Base-by-base conservation (phyloP, 2,113 vertebrate genomes). In the Chlorodrepanis virens region DNA sequence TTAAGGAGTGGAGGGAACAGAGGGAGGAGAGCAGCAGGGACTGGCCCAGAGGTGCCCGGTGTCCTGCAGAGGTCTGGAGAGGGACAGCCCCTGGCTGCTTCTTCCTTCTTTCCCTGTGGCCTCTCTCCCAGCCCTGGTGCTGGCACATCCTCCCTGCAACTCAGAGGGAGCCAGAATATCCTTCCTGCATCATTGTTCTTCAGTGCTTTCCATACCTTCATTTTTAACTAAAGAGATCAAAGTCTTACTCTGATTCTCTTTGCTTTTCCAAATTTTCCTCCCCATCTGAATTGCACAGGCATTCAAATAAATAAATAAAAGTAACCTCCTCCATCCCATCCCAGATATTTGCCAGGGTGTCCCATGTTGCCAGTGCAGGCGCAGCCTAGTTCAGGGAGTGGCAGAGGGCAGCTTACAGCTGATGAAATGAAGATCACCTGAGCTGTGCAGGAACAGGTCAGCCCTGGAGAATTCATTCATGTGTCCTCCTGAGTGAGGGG, bases 341-440 rank as follows among this genome's bases (percentile, higher is more conserved):
- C 45, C 77, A 60, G 8, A 37, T 27, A 27, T 42, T 63, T 75
- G 27, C 45, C 53, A 39, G 63, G 33, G 15, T 50, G 16, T 22
- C 35, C 39, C 28, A 5, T 4, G 6, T 4, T 29, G 33, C 11
- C n/a, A 37, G 0, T 1, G 16, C 27, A 23, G 52, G 25, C 22
- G 54, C 31, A 24, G 37, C 28, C 40, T 18, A 9, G 18, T 39
- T 54, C 54, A 24, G 59, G 40, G n/a, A 22, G 5, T 11, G 52
- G 54, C 83, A 63, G 31, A 70, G 69, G 1, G 2, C 33, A 39
- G 69, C 15, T 60, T 35, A 52, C 60, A 68, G 56, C 52, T 82
- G 75, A 22, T 3, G 4, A 65, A 68, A 67, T 6, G 12, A 29
- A 67, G 39, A 20, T 27, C 12, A 1, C 3, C 2, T 12, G 42